Evolutionary conservation across 2,797 vertebrate genomes (phyloP).

Genomic region (Moxostoma hubbsi): DNA sequence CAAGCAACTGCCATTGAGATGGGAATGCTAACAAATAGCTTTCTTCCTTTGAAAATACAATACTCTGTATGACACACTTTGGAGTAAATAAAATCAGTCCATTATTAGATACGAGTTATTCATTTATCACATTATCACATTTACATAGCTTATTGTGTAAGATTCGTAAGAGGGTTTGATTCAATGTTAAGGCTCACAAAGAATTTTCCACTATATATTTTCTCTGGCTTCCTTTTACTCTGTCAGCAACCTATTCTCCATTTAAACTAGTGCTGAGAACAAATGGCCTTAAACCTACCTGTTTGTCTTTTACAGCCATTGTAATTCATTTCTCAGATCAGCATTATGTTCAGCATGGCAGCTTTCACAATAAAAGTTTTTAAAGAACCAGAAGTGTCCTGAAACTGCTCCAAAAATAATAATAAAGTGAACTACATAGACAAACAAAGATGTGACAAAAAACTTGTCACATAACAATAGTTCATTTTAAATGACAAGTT

Average conservation of each 20-base stretch:
- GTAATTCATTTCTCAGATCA: constrained; percentile 28
- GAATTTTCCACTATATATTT: neutral
- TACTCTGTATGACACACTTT: too few relatives aligned
- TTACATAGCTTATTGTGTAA: neutral
- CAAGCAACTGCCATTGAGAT: too few relatives aligned
- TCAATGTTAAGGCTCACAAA: neutral
- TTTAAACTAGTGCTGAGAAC: constrained; percentile 11
- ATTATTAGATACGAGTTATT: too few relatives aligned
- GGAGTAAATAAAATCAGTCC: too few relatives aligned
- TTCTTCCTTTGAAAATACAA: too few relatives aligned
- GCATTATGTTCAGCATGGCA: neutral
- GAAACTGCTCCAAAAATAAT: constrained; percentile 21
- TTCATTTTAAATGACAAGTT: neutral
- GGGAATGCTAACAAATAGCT: too few relatives aligned
- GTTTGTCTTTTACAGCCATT: constrained; percentile 10
- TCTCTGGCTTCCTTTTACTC: neutral
- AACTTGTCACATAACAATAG: neutral
- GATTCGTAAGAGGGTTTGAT: neutral
- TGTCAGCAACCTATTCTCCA: neutral
- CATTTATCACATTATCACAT: too few relatives aligned
- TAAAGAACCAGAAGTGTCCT: constrained; percentile 1
- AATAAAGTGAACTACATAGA: neutral
- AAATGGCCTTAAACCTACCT: constrained; percentile 2
- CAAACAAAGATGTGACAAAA: neutral
- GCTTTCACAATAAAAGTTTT: constrained; percentile 13